phyloP scores from a whole-genome alignment of 2,888 invertebrate species.

The Anoncus sp. region DNA sequence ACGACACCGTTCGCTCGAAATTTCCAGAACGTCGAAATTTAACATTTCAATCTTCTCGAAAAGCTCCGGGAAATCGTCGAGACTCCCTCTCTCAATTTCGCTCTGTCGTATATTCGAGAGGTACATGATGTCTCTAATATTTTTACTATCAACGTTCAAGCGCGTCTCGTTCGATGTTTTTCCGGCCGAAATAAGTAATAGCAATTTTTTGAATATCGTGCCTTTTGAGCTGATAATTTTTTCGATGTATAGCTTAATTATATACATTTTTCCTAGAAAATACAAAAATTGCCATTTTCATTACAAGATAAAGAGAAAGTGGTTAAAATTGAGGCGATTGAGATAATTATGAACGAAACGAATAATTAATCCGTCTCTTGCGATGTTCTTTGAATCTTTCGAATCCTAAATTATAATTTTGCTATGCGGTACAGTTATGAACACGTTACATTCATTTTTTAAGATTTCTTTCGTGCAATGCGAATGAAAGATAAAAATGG shows the following conservation, averaged over 20 bases:
- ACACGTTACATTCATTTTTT: no score
- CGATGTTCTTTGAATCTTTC: no score
- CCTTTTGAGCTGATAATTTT: no score
- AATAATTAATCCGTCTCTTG: no score
- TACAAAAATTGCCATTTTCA: neutral
- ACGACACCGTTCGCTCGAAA: slow-evolving; percentile 11
- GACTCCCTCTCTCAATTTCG: neutral
- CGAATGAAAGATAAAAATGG: neutral
- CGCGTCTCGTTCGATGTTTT: no score
- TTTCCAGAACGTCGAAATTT: slow-evolving; percentile 9
- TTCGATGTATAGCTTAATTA: no score
- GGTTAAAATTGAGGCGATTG: neutral
- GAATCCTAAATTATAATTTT: no score
- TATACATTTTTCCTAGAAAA: neutral
- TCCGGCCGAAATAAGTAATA: no score
- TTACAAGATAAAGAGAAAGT: neutral
- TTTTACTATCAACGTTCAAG: neutral
- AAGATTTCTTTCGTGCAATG: neutral
- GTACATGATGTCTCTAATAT: neutral
- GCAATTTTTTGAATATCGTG: no score
- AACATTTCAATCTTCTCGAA: slow-evolving; percentile 48
- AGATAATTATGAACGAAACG: no score
- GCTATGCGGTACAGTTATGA: no score
- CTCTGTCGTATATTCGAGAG: neutral
- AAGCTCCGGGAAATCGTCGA: slow-evolving; percentile 15